Evolutionary conservation across 2,888 invertebrate genomes (phyloP), one percentile per base, ranked within the genome.

Genomic region (Rhagium mordax): DNA sequence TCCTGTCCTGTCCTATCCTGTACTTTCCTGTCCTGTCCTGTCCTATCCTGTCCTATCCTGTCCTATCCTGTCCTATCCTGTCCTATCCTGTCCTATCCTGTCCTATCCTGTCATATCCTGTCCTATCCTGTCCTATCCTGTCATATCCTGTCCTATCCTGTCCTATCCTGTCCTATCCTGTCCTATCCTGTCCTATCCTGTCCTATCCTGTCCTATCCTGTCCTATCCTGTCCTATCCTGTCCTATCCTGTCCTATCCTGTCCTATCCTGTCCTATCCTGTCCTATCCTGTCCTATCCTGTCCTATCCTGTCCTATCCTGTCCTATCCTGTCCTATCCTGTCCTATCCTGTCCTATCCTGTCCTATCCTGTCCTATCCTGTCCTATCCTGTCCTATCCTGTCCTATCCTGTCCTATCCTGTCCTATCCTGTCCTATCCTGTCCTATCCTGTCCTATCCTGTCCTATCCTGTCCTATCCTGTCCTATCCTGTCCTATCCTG

Each of bases 371-470:
- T n/a, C 47, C n/a, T n/a, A 10, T 47, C n/a, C 3, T n/a, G 47
- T 47, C 47, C 47, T n/a, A 10, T 47, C 47, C 3, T n/a, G 47
- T 47, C 47, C 47, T n/a, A 10, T 47, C 47, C 3, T n/a, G n/a
- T 47, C 47, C 47, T 47, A 10, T 47, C 47, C 2, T 47, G 13
- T 47, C 47, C 47, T 47, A 10, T 47, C 47, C 2, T 47, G 27
- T 24, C 55, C 55, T 64, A 16, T 59, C 18, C 13, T n/a, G 27
- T 24, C 55, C 55, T 55, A 15, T 55, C 55, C 4, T 18, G 55
- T 55, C 55, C 55, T 55, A 15, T 55, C 55, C 4, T 55, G 55
- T 55, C 55, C 55, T 55, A 15, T 55, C 47, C 3, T 47, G 47
- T 47, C n/a, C 47, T 47, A 15, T 55, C 47, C 3, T 47, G 47